phyloP scores from a whole-genome alignment of 2,888 invertebrate genomes.

The Trachelus iudaicus region DNA sequence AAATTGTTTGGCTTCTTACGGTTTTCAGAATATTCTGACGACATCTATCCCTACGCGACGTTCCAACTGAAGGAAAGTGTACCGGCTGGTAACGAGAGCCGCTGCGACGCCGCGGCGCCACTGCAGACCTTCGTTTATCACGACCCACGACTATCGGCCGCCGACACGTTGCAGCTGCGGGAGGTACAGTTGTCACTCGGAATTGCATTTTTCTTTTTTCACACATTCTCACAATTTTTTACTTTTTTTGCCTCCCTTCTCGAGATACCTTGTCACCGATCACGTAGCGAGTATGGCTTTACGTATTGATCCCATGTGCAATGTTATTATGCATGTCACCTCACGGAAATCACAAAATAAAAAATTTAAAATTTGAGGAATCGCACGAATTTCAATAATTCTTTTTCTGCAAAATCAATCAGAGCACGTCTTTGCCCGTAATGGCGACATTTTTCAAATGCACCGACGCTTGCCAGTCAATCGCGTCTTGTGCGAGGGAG shows the following conservation, averaged over 20 bases:
- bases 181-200: constrained; percentile 67
- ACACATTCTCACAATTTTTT: not conserved
- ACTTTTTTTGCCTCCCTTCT: not conserved
- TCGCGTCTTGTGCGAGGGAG: not conserved
- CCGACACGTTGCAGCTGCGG: constrained; percentile 80
- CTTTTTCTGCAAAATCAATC: not conserved
- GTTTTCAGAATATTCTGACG: constrained; percentile 86
- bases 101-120: constrained; percentile 75
- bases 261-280: not conserved
- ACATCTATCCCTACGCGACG: constrained; percentile 93
- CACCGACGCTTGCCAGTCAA: not conserved
- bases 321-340: not conserved
- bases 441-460: not conserved
- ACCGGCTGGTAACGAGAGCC: constrained; percentile 88
- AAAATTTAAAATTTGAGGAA: not conserved
- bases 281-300: not conserved
- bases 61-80: constrained; percentile 84
- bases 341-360: not conserved
- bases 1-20: constrained; percentile 18
- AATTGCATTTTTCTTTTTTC: not conserved
- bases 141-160: constrained; percentile 82
- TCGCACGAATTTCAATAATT: not conserved
- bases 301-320: not conserved
- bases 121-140: constrained; percentile 83
- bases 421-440: no score